Base-by-base conservation (phyloP, 2,113 vertebrate species). In the Echinops telfairi region DNA sequence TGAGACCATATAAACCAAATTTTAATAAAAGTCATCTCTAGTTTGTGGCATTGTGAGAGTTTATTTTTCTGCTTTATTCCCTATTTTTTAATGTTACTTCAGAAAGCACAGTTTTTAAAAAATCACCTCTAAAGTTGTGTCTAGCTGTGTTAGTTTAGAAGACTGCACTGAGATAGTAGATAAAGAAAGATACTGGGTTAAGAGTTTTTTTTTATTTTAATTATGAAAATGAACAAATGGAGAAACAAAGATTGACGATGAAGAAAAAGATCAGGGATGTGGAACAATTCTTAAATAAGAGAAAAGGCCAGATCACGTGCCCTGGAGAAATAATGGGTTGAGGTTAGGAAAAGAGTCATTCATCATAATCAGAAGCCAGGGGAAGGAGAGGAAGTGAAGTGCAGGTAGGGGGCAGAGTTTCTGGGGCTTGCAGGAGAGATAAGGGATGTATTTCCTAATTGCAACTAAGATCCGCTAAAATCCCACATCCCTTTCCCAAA, bases 261-360 rank as follows among this genome's bases (percentile, higher is more conserved):
- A 27, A 78, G 22, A 76, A 66, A 85, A 23, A 76, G 66, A 88
- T 23, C 25, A 70, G n/a, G 85, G n/a, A 22, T 53, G 47, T 53
- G 47, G 47, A 88, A 23, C 68, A 93, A 84, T 33, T 43, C 23
- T 43, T 58, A 92, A 71, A 27, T 64, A 38, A 57, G 27, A 93
- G 23, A 88, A 86, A 53, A 1, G 83, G 16, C 60, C 7, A 25
- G n/a, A 77, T 40, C 66, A 82, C 57, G 6, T 80, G 6, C 15
- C 23, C 29, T 88, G 33, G 16, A 57, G 8, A 17, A 43, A 79
- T 62, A 57, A 19, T 3, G 3, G 25, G 11, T 7, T 68, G 31
- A 60, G 19, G 12, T 68, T 27, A 79, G 79, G 5, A 68, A 0
- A 0, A 22, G 57, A 3, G 4, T 58, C 7, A 1, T 75, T 27